These are phyloP conservation scores for Apostichopus japonicus DNA, from an alignment of 35 echinoderm and acorn worm species.

Conservation along the genomic window DNA sequence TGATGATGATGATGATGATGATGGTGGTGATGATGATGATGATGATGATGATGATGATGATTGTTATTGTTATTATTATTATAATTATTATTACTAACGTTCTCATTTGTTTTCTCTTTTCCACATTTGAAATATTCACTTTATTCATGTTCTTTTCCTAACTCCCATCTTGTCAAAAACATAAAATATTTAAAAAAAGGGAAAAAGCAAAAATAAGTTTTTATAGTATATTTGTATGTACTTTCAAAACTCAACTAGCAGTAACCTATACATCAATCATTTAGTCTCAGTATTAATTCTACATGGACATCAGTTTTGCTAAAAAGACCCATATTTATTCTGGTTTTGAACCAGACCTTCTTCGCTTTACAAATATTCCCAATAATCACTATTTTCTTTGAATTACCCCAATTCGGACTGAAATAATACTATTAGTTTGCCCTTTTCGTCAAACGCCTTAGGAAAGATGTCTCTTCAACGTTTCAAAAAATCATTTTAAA, in stretches of 20 bases:
- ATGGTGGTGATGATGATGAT: background rate
- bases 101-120: background rate
- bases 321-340: background rate
- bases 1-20: background rate
- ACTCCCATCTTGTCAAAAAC: background rate
- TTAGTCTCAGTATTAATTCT: background rate
- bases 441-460: conserved; percentile 41
- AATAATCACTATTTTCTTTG: conserved; percentile 57
- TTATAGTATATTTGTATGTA: too few species aligned
- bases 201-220: background rate
- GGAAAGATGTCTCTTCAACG: conserved; percentile 27
- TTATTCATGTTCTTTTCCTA: background rate
- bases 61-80: too few species aligned
- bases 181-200: background rate
- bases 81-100: background rate
- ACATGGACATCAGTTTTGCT: background rate
- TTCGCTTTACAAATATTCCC: conserved; percentile 36
- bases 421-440: conserved; percentile 46
- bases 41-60: background rate
- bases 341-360: conserved; percentile 20
- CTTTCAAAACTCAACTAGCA: background rate
- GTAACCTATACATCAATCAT: background rate
- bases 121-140: background rate
- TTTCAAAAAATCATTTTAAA: conserved; percentile 36
- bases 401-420: conserved; percentile 45